phyloP scores from a whole-genome alignment of 2,888 invertebrate genomes.

The Vesta saturnalis region DNA sequence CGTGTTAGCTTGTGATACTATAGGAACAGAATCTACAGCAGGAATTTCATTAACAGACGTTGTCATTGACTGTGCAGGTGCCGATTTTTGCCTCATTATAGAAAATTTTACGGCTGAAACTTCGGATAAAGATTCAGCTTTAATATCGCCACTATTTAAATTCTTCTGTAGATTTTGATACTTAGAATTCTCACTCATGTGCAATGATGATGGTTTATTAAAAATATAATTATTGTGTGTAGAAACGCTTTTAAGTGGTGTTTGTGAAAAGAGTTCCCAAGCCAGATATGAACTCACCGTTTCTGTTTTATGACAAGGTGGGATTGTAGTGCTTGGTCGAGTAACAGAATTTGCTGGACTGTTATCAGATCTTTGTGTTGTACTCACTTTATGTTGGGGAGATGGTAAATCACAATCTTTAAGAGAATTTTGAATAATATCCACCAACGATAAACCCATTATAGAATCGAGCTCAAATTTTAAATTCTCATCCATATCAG shows the following conservation, averaged over 20 bases:
- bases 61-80: not conserved
- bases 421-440: not conserved
- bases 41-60: not conserved
- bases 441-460: not conserved
- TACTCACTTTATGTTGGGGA: not conserved
- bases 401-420: not conserved
- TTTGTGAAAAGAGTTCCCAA: constrained; percentile 12
- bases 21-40: not conserved
- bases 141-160: too few relatives aligned
- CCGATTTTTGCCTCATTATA: not conserved
- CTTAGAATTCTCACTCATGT: not conserved
- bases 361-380: not conserved
- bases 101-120: not conserved
- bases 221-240: constrained; percentile 2
- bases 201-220: not conserved
- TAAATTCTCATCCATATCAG: not conserved
- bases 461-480: not conserved
- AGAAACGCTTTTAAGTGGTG: not conserved
- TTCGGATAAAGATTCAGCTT: not conserved
- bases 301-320: not conserved
- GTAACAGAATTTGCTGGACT: too few relatives aligned
- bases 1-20: constrained; percentile 7
- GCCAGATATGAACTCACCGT: constrained; percentile 12
- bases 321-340: not conserved
- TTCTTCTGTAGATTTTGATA: not conserved